Percentiles rank a stretch among this genome's conserved stretches.
Conservation (phyloP, 2,888 invertebrate genomes). For the Selenia dentaria region DNA sequence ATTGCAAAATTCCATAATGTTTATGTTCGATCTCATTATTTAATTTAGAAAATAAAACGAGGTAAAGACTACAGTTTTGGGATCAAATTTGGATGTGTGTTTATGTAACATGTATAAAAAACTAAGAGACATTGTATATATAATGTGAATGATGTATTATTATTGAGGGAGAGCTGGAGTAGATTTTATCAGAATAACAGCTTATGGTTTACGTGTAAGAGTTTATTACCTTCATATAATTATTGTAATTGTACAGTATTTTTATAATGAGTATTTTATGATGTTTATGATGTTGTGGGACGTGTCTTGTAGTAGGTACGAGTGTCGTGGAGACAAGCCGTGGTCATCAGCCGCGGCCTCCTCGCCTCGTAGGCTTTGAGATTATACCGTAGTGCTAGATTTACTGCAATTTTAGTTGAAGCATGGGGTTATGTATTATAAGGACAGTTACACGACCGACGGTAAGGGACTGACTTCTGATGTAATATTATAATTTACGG, state of each 20-base stretch:
- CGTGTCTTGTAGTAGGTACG: conserved; percentile 39
- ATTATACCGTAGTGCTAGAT: conserved; percentile 71
- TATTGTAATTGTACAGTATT: conserved; percentile 83
- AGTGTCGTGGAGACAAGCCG: conserved; percentile 30
- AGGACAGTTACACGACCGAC: conserved; percentile 64
- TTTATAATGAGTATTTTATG: conserved; percentile 82
- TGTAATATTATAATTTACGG: conserved; percentile 77
- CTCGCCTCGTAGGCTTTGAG: conserved; percentile 61
- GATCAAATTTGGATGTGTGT: conserved; percentile 84
- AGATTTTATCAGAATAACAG: conserved; percentile 66
- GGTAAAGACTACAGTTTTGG: conserved; percentile 84
- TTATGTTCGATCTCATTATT: conserved; percentile 84
- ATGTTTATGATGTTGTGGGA: conserved; percentile 66
- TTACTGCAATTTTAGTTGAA: conserved; percentile 75
- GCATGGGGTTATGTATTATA: conserved; percentile 77
- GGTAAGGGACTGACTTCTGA: conserved; percentile 79
- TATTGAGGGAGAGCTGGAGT: conserved; percentile 63
- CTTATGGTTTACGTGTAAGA: conserved; percentile 69
- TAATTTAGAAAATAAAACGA: conserved; percentile 83
- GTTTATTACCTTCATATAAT: conserved; percentile 78
- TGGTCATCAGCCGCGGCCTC: conserved; percentile 12
- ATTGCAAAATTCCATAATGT: conserved; percentile 73
- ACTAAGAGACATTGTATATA: conserved; percentile 77
- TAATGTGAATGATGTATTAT: conserved; percentile 80
- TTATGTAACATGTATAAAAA: conserved; percentile 75